Evolutionary conservation across 1,140 invertebrate species (phyloP).

Genomic region (Mycetomoellerius zeteki): DNA sequence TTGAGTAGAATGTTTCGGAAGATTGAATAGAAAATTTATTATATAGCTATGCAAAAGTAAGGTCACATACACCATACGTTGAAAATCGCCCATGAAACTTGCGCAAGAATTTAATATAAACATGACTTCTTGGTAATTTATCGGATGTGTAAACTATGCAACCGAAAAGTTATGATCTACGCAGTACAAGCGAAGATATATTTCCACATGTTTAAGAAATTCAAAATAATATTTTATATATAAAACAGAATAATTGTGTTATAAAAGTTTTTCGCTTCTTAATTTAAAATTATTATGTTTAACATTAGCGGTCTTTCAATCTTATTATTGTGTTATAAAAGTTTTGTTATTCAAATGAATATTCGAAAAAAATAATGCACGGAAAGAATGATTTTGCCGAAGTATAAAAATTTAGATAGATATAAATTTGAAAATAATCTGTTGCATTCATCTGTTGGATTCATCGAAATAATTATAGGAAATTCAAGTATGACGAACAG

Average conservation of each 20-base stretch:
- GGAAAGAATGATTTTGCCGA: too few relatives aligned
- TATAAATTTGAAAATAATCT: too few relatives aligned
- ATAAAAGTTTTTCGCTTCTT: too few relatives aligned
- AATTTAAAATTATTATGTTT: too few relatives aligned
- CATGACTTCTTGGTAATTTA: conserved; percentile 31
- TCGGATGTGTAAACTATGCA: conserved; percentile 8
- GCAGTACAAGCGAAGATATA: neutral
- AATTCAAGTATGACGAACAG: too few relatives aligned
- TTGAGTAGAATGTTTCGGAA: conserved; percentile 7
- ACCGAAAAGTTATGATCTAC: neutral
- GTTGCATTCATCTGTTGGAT: too few relatives aligned
- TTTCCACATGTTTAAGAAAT: neutral
- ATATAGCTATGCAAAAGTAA: conserved; percentile 32
- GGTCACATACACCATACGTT: neutral
- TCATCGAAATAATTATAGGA: too few relatives aligned
- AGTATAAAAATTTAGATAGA: too few relatives aligned
- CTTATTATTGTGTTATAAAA: neutral
- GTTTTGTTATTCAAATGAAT: neutral
- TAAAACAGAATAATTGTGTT: neutral
- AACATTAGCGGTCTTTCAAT: too few relatives aligned
- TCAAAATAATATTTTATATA: neutral
- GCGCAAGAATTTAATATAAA: conserved; percentile 44
- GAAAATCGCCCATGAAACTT: neutral
- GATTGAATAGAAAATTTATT: conserved; percentile 37
- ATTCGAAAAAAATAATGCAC: neutral